These are phyloP conservation scores for Phengaris alcon DNA, from an alignment of 2,888 invertebrate species.

Conservation along the genomic window DNA sequence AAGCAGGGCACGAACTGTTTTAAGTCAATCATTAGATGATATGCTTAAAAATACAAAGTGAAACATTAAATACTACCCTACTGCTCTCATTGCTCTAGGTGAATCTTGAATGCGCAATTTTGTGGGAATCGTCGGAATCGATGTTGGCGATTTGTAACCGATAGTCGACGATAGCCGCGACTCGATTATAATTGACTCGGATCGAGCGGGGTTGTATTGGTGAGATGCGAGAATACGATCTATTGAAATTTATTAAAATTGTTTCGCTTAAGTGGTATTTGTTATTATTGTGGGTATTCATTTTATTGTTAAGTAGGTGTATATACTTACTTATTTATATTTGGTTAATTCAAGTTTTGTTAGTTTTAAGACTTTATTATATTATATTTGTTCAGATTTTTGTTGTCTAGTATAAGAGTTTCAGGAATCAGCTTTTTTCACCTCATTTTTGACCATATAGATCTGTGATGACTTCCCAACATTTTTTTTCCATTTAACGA, in stretches of 20 bases:
- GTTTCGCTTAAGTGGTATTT: slow-evolving; percentile 22
- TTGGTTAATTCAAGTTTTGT: background rate
- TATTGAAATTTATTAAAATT: slow-evolving; percentile 31
- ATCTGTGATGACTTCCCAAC: too few species aligned
- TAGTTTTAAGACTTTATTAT: background rate
- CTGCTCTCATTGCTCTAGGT: slow-evolving; percentile 11
- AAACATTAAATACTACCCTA: background rate
- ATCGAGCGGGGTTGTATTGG: slow-evolving; percentile 31
- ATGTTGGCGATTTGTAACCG: slow-evolving; percentile 61
- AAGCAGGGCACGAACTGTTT: too few species aligned
- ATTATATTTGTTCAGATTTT: too few species aligned
- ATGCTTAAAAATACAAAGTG: too few species aligned
- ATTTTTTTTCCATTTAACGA: too few species aligned
- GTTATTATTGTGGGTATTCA: slow-evolving; percentile 1
- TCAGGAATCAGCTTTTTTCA: too few species aligned
- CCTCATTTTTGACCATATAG: too few species aligned
- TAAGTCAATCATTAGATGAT: too few species aligned
- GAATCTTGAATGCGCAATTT: slow-evolving; percentile 59
- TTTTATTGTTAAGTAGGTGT: background rate
- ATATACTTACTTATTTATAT: background rate
- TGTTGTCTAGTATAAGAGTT: too few species aligned
- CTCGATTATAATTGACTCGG: slow-evolving; percentile 42
- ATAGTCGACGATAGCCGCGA: slow-evolving; percentile 47
- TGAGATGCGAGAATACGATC: slow-evolving; percentile 32
- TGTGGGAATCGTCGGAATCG: slow-evolving; percentile 51